Percentiles rank a stretch among this genome's conserved stretches.
Conservation (phyloP, 2,888 invertebrate genomes). For the Hyposoter dolosus region DNA sequence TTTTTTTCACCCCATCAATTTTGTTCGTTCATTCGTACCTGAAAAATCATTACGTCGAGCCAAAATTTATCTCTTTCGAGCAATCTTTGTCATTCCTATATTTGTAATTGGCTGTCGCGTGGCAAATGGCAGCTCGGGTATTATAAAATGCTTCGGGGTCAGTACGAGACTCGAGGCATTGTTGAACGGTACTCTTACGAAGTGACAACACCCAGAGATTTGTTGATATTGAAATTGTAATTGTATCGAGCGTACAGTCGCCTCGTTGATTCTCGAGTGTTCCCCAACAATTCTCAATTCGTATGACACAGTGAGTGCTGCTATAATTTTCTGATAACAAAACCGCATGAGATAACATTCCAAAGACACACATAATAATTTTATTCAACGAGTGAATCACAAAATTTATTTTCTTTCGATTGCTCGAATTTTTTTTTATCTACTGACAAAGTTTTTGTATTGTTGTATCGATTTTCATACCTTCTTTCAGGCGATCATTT, state of each 20-base stretch:
- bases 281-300: conserved; percentile 21
- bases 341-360: background rate
- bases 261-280: background rate
- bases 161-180: conserved; percentile 57
- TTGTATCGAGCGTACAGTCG: conserved; percentile 1
- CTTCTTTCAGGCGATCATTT: background rate
- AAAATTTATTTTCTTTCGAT: background rate
- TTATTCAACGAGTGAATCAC: background rate
- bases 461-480: too few species aligned
- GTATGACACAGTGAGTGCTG: conserved; percentile 8
- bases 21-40: background rate
- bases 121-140: conserved; percentile 40
- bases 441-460: background rate
- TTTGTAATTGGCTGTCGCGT: conserved; percentile 46
- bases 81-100: conserved; percentile 63
- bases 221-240: conserved; percentile 50
- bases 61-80: conserved; percentile 49
- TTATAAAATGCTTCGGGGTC: conserved; percentile 49
- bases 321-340: background rate
- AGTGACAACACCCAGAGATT: conserved; percentile 46
- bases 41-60: conserved; percentile 40
- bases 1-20: background rate
- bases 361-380: background rate
- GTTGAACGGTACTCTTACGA: conserved; percentile 55
- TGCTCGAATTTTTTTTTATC: background rate